Evolutionary conservation across 1,140 invertebrate species (phyloP), one percentile per base, ranked within the genome.

Genomic region (Drosophila ironensis): DNA sequence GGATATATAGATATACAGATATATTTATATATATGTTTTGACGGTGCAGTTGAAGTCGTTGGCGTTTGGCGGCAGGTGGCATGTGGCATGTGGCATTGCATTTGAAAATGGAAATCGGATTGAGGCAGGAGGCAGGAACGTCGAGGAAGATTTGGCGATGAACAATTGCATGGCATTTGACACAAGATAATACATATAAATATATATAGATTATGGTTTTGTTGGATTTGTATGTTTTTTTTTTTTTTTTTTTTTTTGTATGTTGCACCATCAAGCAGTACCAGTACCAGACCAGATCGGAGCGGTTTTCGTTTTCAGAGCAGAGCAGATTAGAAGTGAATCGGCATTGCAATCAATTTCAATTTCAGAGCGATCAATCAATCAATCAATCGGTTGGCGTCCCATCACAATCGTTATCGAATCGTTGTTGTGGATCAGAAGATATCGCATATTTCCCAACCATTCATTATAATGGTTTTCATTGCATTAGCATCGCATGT

Each of bases 251-350:
- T 9, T n/a, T 9, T 48, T 40, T 35, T 14, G 4, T 30, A 35
- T 59, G 72, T 84, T 77, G 78, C 73, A 82, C 78, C 78, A 82
- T 84, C 80, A 78, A 82, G 68, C 78, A 82, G 77, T 82, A 82
- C 78, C 78, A 82, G 69, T 82, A 78, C 78, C 78, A 81, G 77
- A 81, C 77, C 77, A 82, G 78, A 82, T 86, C 78, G 78, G 78
- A 84, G 84, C 78, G 59, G 69, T 78, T 80, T 52, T 77, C 78
- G 64, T 77, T 72, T 67, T 81, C 80, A 82, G 78, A 82, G 78
- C 78, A 82, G 78, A 84, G 78, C 78, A 84, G 78, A 84, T 84
- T 78, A 86, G 80, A 84, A 77, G 64, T 63, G 57, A 61, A 64
- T 72, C 63, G 35, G 56, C 22, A 63, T 37, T 61, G 54, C 72